Percentiles rank a stretch among this genome's conserved stretches.
Evolutionary conservation across 2,113 vertebrate species (phyloP).

Genomic region (Macaca nemestrina): DNA sequence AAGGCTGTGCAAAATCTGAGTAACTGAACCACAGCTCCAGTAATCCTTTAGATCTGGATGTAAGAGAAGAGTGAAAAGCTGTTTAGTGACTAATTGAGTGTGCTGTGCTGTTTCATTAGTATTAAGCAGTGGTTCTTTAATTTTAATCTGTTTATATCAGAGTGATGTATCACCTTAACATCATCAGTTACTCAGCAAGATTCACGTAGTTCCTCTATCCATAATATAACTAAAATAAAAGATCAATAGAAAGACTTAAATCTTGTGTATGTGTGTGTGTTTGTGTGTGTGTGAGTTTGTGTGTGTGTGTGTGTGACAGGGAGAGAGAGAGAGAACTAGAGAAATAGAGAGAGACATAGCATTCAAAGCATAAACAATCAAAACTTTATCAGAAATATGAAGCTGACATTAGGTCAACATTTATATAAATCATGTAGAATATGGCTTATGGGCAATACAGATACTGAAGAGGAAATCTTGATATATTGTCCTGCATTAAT

Average conservation of each 20-base stretch:
- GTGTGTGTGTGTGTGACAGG: neutral
- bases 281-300: neutral
- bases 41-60: constrained; percentile 78
- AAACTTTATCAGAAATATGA: neutral
- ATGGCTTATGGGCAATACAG: neutral
- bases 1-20: constrained; percentile 80
- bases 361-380: neutral
- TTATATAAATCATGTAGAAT: neutral
- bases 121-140: constrained; percentile 78
- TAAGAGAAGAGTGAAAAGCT: constrained; percentile 73
- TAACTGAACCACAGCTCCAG: constrained; percentile 74
- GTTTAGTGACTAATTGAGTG: constrained; percentile 73
- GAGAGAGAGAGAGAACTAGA: neutral
- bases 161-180: constrained; percentile 74
- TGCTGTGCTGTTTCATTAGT: constrained; percentile 65
- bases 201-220: constrained; percentile 52
- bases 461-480: neutral
- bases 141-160: constrained; percentile 78
- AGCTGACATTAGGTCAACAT: neutral
- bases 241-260: neutral
- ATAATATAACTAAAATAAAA: constrained; percentile 48
- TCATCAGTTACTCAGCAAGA: constrained; percentile 70
- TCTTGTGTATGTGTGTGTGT: neutral
- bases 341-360: fast-evolving
- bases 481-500: neutral